Evolutionary conservation across 2,888 invertebrate genomes (phyloP), one percentile per base, ranked within the genome.

Genomic region (Strigamia transsilvanica): DNA sequence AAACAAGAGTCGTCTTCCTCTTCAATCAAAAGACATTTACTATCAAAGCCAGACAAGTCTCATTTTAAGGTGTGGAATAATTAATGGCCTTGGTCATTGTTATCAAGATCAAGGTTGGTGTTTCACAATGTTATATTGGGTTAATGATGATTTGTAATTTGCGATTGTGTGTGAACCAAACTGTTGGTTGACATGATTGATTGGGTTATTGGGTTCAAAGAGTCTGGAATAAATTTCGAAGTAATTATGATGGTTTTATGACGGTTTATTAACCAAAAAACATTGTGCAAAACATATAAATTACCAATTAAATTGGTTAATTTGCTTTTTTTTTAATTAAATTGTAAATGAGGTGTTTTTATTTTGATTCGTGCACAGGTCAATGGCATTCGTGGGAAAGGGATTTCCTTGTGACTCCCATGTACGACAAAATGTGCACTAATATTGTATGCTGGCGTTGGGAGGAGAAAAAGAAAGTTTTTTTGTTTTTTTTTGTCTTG

Each of bases 81-180:
- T 61, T 61, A 61, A 61, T 61, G 61, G 61, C 12, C 23, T 61
- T 61, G 18, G 23, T 23, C 18, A 61, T 23, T 61, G 61, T 61
- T 23, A 61, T 61, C 61, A 61, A 61, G 61, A 61, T 61, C 61
- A 61, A 61, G 21, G 61, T 61, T 61, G 23, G 13, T 46, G 46
- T n/a, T 46, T 46, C 13, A 46, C 15, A n/a, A 15, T 15, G 13
- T 46, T 4, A 2, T 61, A 61, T 61, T 61, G 61, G 61, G 61
- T 61, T 61, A 61, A 61, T 61, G 61, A 61, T 61, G 61, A 61
- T 61, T 61, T 61, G 61, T 61, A 61, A 18, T 61, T 61, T 2
- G 61, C 18, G 61, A 23, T 46, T 46, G 46, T 46, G 46, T 46
- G 46, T 46, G 46, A 46, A 46, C 15, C 46, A 46, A 13, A 46